Conservation (phyloP, 2,888 invertebrate species). For the Coleophora flavipennella region DNA sequence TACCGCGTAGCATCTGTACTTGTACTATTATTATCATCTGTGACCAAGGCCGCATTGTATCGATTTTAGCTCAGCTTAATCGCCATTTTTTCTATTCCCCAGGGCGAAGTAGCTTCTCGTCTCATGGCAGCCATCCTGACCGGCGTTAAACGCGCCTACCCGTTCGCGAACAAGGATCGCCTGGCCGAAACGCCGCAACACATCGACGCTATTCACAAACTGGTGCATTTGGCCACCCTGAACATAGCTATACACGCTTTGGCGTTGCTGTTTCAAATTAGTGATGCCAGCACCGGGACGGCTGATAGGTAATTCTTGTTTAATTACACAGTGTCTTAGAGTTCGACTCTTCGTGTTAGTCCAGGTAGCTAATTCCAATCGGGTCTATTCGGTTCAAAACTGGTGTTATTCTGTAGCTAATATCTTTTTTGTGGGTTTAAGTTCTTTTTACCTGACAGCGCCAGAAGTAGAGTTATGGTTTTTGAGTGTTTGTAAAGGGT, state of each 20-base stretch:
- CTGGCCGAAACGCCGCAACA: conserved; percentile 71
- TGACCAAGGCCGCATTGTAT: no score
- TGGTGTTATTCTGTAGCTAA: no score
- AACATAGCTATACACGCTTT: conserved; percentile 71
- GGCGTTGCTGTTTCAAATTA: conserved; percentile 66
- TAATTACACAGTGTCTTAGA: no score
- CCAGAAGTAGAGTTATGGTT: no score
- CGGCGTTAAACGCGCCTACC: conserved; percentile 87
- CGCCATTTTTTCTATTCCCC: conserved; percentile 2
- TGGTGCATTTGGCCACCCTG: conserved; percentile 81
- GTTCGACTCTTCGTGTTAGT: no score
- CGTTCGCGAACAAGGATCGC: conserved; percentile 80
- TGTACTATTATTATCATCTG: no score
- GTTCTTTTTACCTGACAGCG: no score
- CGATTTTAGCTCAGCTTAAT: background rate
- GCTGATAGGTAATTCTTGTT: conserved; percentile 68
- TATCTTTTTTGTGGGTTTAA: no score
- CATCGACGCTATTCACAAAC: conserved; percentile 80
- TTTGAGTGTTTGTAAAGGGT: no score
- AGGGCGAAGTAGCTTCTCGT: conserved; percentile 82
- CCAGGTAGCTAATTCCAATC: no score
- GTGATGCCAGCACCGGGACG: conserved; percentile 56
- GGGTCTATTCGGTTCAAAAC: no score
- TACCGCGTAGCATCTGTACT: no score
- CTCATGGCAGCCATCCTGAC: conserved; percentile 84